Evolutionary conservation across 2,888 invertebrate genomes (phyloP).

Genomic region (Pollenia angustigena): DNA sequence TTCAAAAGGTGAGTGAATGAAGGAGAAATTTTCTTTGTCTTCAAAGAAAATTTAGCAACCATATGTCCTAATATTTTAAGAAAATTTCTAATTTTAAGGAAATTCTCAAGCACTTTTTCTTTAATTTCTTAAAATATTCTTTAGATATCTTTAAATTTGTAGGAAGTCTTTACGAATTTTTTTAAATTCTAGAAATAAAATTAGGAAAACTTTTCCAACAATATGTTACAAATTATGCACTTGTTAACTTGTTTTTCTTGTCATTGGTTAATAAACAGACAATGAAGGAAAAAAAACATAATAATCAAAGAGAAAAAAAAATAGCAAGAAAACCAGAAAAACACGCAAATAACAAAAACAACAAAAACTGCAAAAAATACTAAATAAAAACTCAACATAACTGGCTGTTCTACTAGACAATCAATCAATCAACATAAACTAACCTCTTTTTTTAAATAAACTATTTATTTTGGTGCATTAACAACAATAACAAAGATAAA

Average conservation of each 20-base stretch:
- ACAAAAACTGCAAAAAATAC: conserved; percentile 4
- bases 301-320: conserved; percentile 1
- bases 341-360: conserved; percentile 50
- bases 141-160: conserved; percentile 3
- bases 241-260: conserved; percentile 71
- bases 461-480: neutral
- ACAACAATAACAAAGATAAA: neutral
- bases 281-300: neutral
- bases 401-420: conserved; percentile 33
- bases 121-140: too few species aligned
- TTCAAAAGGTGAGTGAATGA: neutral
- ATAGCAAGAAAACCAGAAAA: conserved; percentile 56
- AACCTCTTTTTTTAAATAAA: neutral
- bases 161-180: neutral
- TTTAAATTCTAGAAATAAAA: neutral
- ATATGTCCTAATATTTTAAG: conserved; percentile 8
- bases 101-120: too few species aligned
- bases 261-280: conserved; percentile 52
- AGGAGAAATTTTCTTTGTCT: neutral
- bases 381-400: conserved; percentile 27
- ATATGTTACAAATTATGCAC: conserved; percentile 70
- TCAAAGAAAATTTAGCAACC: conserved; percentile 9
- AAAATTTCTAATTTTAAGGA: neutral
- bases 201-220: conserved; percentile 49
- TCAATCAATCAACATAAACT: conserved; percentile 40